Evolutionary conservation across 2,113 vertebrate species (phyloP).

Genomic region (Phoxinus phoxinus): DNA sequence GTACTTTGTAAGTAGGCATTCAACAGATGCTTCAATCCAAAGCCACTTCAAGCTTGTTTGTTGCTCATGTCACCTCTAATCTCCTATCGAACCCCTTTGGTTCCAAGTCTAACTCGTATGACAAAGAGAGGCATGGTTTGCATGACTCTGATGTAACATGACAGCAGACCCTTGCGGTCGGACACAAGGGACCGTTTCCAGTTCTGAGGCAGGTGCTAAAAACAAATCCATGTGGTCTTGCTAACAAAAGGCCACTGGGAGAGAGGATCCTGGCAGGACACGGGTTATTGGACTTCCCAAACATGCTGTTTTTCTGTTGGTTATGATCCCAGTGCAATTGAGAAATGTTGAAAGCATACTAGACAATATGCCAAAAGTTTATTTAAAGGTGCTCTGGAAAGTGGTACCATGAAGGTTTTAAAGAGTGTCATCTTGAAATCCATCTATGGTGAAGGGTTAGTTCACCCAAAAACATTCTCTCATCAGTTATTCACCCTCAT

Average conservation of each 20-base stretch:
- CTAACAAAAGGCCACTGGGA: conserved; percentile 5
- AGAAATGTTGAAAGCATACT: not conserved
- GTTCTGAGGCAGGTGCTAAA: not conserved
- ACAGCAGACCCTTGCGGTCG: conserved; percentile 31
- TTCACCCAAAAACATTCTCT: not conserved
- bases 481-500: not conserved
- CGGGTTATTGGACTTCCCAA: not conserved
- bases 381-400: not conserved
- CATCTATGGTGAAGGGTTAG: not conserved
- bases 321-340: not conserved
- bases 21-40: too few species aligned
- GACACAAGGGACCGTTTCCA: conserved; percentile 16
- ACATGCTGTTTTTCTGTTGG: not conserved
- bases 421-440: not conserved
- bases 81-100: not conserved
- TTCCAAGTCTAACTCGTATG: not conserved
- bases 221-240: conserved; percentile 1
- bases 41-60: too few species aligned
- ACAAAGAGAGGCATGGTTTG: conserved; percentile 5
- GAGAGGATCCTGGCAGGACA: not conserved
- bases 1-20: not conserved
- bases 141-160: conserved; percentile 18
- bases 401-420: not conserved
- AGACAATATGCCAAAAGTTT: not conserved
- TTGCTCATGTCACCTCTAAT: not conserved